Percentiles rank a stretch among this genome's conserved stretches.
phyloP scores from a whole-genome alignment of 2,888 invertebrate species.

The Pharmacophagus antenor region DNA sequence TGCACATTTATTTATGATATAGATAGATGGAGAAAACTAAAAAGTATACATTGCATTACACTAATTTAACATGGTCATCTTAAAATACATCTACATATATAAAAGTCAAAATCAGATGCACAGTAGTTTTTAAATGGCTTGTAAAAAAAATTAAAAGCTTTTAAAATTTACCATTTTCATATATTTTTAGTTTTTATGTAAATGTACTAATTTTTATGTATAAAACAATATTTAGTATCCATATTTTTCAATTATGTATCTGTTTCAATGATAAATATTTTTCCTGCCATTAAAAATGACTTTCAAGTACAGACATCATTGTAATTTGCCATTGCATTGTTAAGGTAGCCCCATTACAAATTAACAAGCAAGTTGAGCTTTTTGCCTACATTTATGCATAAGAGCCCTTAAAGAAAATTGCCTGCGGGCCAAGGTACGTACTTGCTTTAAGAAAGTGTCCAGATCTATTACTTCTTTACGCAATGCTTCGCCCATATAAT shows the following conservation, averaged over 20 bases:
- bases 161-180: not conserved
- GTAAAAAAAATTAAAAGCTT: not conserved
- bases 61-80: not conserved
- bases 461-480: slow-evolving; percentile 95
- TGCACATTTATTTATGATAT: not conserved
- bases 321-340: slow-evolving; percentile 19
- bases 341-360: slow-evolving; percentile 28
- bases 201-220: slow-evolving; percentile 1
- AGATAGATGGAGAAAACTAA: not conserved
- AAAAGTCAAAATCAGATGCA: not conserved
- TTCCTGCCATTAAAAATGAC: slow-evolving; percentile 1
- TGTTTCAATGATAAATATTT: not conserved
- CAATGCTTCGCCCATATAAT: slow-evolving; percentile 97
- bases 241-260: not conserved
- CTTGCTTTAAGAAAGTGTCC: slow-evolving; percentile 97
- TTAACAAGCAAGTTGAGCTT: slow-evolving; percentile 91
- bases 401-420: slow-evolving; percentile 97
- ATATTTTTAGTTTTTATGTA: not conserved
- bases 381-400: slow-evolving; percentile 98
- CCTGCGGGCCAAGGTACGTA: slow-evolving; percentile 94
- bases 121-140: not conserved
- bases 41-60: not conserved
- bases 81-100: not conserved
- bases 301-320: slow-evolving; percentile 12
- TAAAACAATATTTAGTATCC: not conserved